A percentile compares a stretch with the other conserved stretches of the same genome.
Evolutionary conservation across 53 echinoderm and acorn worm species (phyloP).

Genomic region (Luidia sarsii): DNA sequence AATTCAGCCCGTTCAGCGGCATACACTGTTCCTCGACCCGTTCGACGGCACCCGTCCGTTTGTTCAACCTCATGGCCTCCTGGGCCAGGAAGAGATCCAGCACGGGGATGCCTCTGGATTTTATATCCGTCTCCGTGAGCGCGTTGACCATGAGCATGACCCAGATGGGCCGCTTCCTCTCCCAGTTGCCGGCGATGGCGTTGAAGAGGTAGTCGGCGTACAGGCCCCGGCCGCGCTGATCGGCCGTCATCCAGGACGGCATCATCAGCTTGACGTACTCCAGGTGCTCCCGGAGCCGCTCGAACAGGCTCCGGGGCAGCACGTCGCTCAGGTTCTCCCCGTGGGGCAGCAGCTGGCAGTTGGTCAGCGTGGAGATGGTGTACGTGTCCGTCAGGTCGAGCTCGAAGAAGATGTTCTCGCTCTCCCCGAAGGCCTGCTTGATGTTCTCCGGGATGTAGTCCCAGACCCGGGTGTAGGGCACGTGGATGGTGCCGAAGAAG

Average conservation of each 20-base stretch:
- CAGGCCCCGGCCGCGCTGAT: conserved; percentile 76
- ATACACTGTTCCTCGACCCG: conserved; percentile 92
- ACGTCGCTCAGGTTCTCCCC: conserved; percentile 92
- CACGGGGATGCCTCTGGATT: conserved; percentile 91
- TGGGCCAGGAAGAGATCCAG: conserved; percentile 92
- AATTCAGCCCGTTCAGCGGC: conserved; percentile 94
- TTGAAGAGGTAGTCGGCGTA: conserved; percentile 95
- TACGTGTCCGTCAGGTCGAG: conserved; percentile 91
- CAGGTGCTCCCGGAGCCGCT: conserved; percentile 82
- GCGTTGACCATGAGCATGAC: conserved; percentile 98
- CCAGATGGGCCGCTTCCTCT: conserved; percentile 93
- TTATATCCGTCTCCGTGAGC: conserved; percentile 89
- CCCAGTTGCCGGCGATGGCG: conserved; percentile 97
- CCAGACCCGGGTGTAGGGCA: conserved; percentile 96
- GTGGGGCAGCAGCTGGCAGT: conserved; percentile 89
- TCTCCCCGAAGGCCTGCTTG: conserved; percentile 91
- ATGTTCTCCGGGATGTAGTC: conserved; percentile 93
- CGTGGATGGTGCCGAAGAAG: conserved; percentile 97
- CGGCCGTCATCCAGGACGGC: conserved; percentile 90
- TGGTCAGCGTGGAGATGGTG: conserved; percentile 76
- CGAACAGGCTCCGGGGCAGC: conserved; percentile 78
- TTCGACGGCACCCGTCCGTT: conserved; percentile 92
- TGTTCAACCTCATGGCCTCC: conserved; percentile 85
- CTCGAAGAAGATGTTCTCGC: conserved; percentile 95
- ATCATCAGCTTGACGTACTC: conserved; percentile 93